Evolutionary conservation across 2,888 invertebrate species (phyloP).

Genomic region (Chrysolina haemoptera): DNA sequence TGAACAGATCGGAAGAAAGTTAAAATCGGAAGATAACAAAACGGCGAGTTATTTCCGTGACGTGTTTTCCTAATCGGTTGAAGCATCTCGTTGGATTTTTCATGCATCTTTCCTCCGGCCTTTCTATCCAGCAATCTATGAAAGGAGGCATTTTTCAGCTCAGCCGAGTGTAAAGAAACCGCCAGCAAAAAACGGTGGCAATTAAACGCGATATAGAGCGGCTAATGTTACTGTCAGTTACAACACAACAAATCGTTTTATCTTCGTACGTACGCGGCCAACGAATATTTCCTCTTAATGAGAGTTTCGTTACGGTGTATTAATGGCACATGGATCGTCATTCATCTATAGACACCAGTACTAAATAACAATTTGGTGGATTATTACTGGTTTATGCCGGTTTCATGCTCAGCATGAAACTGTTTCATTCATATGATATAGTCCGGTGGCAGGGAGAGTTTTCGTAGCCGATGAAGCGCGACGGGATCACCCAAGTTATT

Average conservation of each 20-base stretch:
- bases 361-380: conserved; percentile 9
- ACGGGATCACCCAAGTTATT: too few relatives aligned
- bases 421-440: too few relatives aligned
- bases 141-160: conserved; percentile 20
- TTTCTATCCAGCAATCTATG: conserved; percentile 7
- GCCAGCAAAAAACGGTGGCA: conserved; percentile 13
- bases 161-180: conserved; percentile 14
- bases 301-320: background rate
- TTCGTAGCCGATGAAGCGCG: too few relatives aligned
- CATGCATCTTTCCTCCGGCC: conserved; percentile 5
- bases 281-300: conserved; percentile 10
- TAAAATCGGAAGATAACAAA: background rate
- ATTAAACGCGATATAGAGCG: conserved; percentile 20
- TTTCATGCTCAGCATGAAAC: conserved; percentile 1
- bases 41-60: background rate
- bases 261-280: conserved; percentile 15
- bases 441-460: too few relatives aligned
- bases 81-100: conserved; percentile 5
- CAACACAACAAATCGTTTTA: conserved; percentile 20
- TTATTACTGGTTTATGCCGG: background rate
- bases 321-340: background rate
- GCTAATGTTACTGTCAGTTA: conserved; percentile 21
- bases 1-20: background rate
- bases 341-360: background rate
- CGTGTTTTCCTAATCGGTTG: background rate